Base-by-base conservation (phyloP, 2,113 vertebrate species). In the Myxocyprinus asiaticus region DNA sequence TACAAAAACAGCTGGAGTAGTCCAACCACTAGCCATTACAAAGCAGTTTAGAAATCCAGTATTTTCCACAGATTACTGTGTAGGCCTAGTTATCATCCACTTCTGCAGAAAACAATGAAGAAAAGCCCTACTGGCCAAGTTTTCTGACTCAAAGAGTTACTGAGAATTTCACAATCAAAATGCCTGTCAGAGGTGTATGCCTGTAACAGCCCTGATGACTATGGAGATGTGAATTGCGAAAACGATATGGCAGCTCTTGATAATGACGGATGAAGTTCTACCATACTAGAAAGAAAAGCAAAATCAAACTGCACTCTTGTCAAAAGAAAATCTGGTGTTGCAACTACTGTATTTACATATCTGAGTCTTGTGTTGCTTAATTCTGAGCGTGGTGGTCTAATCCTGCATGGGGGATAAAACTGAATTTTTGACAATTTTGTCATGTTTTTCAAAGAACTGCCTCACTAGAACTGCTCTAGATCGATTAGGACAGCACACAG, bases 301-400 rank as follows among this genome's bases (percentile, higher is more conserved):
- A 11, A 15, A 7, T 73, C 9, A 22, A 50, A 50, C 22, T 33
- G 22, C 22, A 33, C 22, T 11, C 48, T 7, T 11, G 5, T 12
- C 22, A 70, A 4, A 56, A 51, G 9, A 59, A 72, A 72, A 17
- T 45, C 53, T 72, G 69, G 7, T 45, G 42, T 72, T 59, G 43
- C 55, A 15, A n/a, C 7, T 58, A 6, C n/a, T 59, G 22, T 6
- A 69, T 55, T 51, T 53, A 33, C 17, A 45, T 42, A 58, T 58
- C 17, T 9, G 53, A 33, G 22, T 33, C 22, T 33, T 33, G 22
- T 33, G 22, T 33, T 1, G 22, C 22, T 33, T 33, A 1, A 33
- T 33, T 33, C 22, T 33, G 22, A 33, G 22, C 1, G 22, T 33
- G 22, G 22, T 33, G 22, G 22, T 53, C 10, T 53, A 53, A 45